A percentile compares a stretch with the other conserved stretches of the same genome.
Evolutionary conservation across 2,797 vertebrate species (phyloP).

Genomic region (Platyrinchus mystaceus): DNA sequence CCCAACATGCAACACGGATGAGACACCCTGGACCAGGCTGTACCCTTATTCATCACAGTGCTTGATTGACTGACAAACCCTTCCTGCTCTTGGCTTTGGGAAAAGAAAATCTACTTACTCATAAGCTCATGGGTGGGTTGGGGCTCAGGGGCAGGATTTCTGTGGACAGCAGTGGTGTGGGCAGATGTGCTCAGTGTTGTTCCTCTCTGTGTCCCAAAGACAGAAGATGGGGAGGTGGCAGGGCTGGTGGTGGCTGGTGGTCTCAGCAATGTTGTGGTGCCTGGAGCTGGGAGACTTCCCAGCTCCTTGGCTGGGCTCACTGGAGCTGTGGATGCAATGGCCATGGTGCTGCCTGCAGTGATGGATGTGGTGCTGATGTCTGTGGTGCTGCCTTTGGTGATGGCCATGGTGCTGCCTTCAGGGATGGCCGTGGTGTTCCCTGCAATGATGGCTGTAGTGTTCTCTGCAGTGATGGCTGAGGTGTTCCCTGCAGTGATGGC

Average conservation of each 20-base stretch:
- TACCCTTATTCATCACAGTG: background rate
- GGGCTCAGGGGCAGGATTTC: background rate
- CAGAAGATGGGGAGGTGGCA: background rate
- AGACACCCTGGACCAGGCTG: fast-evolving
- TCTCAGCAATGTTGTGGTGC: fast-evolving
- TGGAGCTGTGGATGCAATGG: background rate
- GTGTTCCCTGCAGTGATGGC: fast-evolving
- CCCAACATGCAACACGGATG: fast-evolving
- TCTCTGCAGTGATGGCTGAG: fast-evolving
- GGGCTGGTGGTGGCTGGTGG: background rate
- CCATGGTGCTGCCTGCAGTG: fast-evolving
- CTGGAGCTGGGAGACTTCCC: fast-evolving
- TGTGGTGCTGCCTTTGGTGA: fast-evolving
- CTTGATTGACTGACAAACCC: background rate
- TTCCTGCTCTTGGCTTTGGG: background rate
- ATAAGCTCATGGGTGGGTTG: background rate
- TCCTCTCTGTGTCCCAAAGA: background rate
- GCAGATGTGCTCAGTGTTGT: background rate
- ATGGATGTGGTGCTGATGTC: fast-evolving
- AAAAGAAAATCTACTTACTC: conserved; percentile 22
- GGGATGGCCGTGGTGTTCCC: fast-evolving
- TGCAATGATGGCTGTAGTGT: fast-evolving
- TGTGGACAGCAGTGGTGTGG: background rate
- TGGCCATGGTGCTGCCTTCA: fast-evolving
- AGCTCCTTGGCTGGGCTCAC: background rate